Percentiles rank a stretch among this genome's conserved stretches.
Evolutionary conservation across 2,888 invertebrate species (phyloP).

Genomic region (Ommatoiulus sabulosus): DNA sequence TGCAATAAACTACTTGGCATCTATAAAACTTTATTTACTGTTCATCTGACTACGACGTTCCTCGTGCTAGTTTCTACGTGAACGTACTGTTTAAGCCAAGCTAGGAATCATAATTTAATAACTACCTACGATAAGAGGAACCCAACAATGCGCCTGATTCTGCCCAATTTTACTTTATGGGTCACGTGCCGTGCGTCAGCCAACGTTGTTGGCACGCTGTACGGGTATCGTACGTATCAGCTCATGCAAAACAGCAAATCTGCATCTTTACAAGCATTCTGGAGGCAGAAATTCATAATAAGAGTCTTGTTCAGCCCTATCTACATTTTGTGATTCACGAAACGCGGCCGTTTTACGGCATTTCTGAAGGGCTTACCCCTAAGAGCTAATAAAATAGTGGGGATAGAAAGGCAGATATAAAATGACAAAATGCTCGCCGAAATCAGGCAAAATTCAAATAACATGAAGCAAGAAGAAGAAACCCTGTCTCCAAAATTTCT

Average conservation of each 20-base stretch:
- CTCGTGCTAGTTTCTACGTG: too few species aligned
- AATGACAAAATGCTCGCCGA: slow-evolving; percentile 16
- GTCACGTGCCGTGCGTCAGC: not conserved
- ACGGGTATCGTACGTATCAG: not conserved
- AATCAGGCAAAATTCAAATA: slow-evolving; percentile 28
- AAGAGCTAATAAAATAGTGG: slow-evolving; percentile 34
- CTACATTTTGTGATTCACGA: slow-evolving; percentile 4
- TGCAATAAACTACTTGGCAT: too few species aligned
- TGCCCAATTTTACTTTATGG: not conserved
- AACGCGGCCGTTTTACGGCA: not conserved
- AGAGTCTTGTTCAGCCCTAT: not conserved
- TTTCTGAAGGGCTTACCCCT: slow-evolving; percentile 28
- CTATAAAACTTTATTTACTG: too few species aligned
- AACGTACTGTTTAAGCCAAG: not conserved
- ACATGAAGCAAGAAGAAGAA: not conserved
- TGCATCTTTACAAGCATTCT: slow-evolving; percentile 10
- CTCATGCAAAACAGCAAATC: not conserved
- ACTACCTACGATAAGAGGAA: not conserved
- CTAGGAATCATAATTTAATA: slow-evolving; percentile 2
- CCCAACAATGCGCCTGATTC: not conserved
- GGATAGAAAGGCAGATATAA: slow-evolving; percentile 11
- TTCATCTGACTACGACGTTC: too few species aligned
- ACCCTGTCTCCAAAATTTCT: not conserved
- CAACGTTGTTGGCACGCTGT: not conserved
- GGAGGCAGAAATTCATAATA: not conserved